Conservation (phyloP, 1,140 invertebrate species). For the Latrodectus geometricus region DNA sequence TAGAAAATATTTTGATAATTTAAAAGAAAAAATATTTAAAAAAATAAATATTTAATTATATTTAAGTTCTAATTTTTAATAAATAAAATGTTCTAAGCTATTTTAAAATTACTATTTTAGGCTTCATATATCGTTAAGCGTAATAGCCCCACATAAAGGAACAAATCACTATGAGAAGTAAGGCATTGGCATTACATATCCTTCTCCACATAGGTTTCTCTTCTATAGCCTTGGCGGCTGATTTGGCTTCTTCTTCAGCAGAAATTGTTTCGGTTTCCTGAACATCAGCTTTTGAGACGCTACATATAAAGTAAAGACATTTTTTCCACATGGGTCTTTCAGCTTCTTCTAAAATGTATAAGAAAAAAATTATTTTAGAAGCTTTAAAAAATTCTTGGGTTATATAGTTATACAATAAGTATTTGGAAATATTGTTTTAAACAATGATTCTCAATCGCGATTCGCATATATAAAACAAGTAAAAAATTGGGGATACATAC, state of each 20-base stretch:
- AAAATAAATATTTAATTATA: too few species aligned
- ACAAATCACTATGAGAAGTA: slow-evolving; percentile 53
- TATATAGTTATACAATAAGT: too few species aligned
- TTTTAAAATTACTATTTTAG: too few species aligned
- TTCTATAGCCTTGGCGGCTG: slow-evolving; percentile 54
- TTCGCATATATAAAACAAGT: too few species aligned
- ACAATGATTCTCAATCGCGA: too few species aligned
- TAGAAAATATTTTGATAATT: too few species aligned
- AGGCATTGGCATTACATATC: slow-evolving; percentile 55
- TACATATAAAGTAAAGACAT: slow-evolving; percentile 56
- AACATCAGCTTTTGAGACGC: not conserved
- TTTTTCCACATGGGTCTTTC: slow-evolving; percentile 32
- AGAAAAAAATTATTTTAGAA: not conserved
- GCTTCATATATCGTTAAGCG: slow-evolving; percentile 26
- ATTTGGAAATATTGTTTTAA: too few species aligned
- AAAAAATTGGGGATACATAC: too few species aligned
- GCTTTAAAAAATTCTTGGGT: too few species aligned
- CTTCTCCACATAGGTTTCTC: slow-evolving; percentile 62
- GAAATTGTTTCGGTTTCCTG: not conserved
- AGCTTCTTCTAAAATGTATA: not conserved
- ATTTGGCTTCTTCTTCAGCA: slow-evolving; percentile 61
- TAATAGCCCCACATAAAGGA: slow-evolving; percentile 64
- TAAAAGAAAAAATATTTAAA: too few species aligned
- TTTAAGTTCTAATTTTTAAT: too few species aligned
- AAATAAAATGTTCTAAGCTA: too few species aligned